phyloP scores from a whole-genome alignment of 2,113 vertebrate species.

The Ictidomys tridecemlineatus region DNA sequence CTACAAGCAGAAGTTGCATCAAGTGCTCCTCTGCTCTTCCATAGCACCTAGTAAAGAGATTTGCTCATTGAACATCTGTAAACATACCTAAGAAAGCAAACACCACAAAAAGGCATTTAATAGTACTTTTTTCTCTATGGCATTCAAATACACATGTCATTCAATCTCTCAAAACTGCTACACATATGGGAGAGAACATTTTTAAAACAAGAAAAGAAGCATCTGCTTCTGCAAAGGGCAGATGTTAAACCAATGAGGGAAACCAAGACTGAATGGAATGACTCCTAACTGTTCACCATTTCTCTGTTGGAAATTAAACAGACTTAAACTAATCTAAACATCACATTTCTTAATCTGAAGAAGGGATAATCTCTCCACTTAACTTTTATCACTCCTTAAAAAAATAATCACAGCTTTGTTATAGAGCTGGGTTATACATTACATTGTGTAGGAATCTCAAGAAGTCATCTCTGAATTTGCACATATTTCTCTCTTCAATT shows the following conservation, averaged over 20 bases:
- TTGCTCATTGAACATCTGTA: background rate
- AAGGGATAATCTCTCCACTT: background rate
- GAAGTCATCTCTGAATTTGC: background rate
- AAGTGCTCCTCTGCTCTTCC: background rate
- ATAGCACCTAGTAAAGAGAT: background rate
- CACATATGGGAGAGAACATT: background rate
- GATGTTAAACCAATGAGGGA: background rate
- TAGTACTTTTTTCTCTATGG: background rate
- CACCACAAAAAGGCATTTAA: background rate
- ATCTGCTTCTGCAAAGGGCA: background rate
- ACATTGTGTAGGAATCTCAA: background rate
- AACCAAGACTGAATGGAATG: background rate
- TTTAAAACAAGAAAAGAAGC: slow-evolving; percentile 3
- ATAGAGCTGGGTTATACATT: background rate
- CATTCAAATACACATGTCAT: background rate
- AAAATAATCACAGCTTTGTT: background rate
- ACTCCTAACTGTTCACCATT: background rate
- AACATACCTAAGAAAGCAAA: background rate
- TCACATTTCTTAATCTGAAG: background rate
- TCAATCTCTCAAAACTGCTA: background rate
- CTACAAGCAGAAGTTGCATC: background rate
- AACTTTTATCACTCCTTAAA: background rate
- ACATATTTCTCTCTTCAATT: background rate
- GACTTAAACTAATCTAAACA: background rate
- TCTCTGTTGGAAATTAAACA: background rate